Conservation (phyloP, 1,140 invertebrate species). For the roundworm (Caenorhabditis elegans) region DNA sequence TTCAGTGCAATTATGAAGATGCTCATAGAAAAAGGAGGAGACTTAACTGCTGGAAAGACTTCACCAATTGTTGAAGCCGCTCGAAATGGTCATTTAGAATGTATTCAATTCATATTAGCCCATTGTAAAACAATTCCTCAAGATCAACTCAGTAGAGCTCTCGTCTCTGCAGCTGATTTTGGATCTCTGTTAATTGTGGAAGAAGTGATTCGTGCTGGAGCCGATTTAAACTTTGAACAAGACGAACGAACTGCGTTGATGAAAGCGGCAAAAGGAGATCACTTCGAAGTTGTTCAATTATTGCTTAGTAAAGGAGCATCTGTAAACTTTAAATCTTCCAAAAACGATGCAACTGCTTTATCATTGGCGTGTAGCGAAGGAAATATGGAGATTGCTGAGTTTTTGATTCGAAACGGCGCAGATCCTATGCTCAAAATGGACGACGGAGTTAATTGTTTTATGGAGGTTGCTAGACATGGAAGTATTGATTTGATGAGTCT, state of each 20-base stretch:
- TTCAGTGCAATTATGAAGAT: slow-evolving; percentile 79
- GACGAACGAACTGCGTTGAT: slow-evolving; percentile 70
- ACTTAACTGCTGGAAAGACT: slow-evolving; percentile 90
- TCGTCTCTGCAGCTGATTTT: slow-evolving; percentile 77
- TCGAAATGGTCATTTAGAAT: slow-evolving; percentile 77
- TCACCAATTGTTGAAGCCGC: slow-evolving; percentile 97
- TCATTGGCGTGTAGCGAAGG: slow-evolving; percentile 77
- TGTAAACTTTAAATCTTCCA: slow-evolving; percentile 61
- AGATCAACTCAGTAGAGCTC: background rate
- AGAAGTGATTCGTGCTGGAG: slow-evolving; percentile 27
- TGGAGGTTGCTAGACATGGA: slow-evolving; percentile 94
- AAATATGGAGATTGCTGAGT: slow-evolving; percentile 85
- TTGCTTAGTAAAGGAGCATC: slow-evolving; percentile 68
- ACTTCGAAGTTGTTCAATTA: slow-evolving; percentile 69
- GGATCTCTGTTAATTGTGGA: slow-evolving; percentile 66
- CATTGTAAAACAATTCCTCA: background rate
- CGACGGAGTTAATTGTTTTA: slow-evolving; percentile 97
- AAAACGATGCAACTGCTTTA: slow-evolving; percentile 69
- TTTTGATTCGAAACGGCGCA: slow-evolving; percentile 83
- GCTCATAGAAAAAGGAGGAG: slow-evolving; percentile 89
- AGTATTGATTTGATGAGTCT: slow-evolving; percentile 91
- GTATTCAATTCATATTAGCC: background rate
- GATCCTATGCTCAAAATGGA: slow-evolving; percentile 78
- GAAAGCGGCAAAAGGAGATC: slow-evolving; percentile 70
- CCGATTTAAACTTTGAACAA: slow-evolving; percentile 57